These are phyloP conservation scores for Agapornis roseicollis DNA, from an alignment of 2,113 vertebrate species.

Conservation along the genomic window DNA sequence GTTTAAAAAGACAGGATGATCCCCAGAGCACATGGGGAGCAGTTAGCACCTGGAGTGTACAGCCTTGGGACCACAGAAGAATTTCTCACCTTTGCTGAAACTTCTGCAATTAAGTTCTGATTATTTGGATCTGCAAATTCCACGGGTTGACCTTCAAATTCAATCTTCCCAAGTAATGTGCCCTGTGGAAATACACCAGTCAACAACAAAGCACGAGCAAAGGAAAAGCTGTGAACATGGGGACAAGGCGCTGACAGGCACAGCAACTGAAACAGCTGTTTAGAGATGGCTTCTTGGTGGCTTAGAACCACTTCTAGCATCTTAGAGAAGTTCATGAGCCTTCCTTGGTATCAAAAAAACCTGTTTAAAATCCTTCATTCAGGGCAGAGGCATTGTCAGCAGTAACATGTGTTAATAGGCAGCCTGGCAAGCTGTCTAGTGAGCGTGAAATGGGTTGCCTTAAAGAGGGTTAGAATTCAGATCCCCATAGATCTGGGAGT, in stretches of 20 bases:
- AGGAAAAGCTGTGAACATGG: slow-evolving; percentile 32
- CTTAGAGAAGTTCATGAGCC: background rate
- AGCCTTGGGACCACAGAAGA: background rate
- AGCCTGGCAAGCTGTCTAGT: background rate
- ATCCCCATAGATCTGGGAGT: background rate
- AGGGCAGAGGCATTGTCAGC: background rate
- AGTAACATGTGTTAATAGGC: background rate
- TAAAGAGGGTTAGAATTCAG: background rate
- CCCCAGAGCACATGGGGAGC: background rate
- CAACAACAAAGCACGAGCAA: background rate
- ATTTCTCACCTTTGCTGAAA: slow-evolving; percentile 90
- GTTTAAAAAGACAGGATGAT: background rate
- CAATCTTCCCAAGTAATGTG: slow-evolving; percentile 92
- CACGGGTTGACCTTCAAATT: slow-evolving; percentile 91
- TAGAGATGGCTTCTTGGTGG: background rate
- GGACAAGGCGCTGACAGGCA: background rate
- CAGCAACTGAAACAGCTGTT: slow-evolving; percentile 28
- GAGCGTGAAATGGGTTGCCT: background rate
- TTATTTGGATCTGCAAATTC: slow-evolving; percentile 88
- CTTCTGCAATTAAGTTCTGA: slow-evolving; percentile 88
- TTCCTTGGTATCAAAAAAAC: background rate
- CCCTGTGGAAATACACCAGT: slow-evolving; percentile 76
- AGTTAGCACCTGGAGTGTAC: background rate
- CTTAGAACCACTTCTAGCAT: background rate
- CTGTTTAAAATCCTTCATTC: background rate